A percentile compares a stretch with the other conserved stretches of the same genome.
Evolutionary conservation across 1,140 invertebrate species (phyloP).

Genomic region (Drepana arcuata): DNA sequence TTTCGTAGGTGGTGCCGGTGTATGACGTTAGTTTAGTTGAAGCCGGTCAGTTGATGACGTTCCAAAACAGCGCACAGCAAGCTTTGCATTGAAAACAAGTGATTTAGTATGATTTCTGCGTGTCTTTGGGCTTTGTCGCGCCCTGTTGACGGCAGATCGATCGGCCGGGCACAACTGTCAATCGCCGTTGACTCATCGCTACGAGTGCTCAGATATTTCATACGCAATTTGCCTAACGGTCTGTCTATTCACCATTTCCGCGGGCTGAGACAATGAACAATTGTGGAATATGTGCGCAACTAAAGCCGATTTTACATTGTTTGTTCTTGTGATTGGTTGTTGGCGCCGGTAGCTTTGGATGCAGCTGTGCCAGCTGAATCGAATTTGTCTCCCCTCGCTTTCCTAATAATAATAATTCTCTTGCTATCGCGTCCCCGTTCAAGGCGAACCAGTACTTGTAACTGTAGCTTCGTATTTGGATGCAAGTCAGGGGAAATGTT

Average conservation of each 20-base stretch:
- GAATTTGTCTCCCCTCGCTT: conserved; percentile 1
- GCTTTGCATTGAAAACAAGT: conserved; percentile 23
- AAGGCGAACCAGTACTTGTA: not conserved
- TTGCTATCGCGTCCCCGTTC: not conserved
- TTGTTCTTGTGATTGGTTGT: too few relatives aligned
- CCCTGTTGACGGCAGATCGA: conserved; percentile 49
- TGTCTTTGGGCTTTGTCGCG: conserved; percentile 22
- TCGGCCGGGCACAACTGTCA: conserved; percentile 62
- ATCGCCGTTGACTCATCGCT: conserved; percentile 63
- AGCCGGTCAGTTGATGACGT: conserved; percentile 23
- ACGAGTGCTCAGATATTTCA: conserved; percentile 33
- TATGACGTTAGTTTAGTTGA: conserved; percentile 40
- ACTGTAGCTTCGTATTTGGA: too few relatives aligned
- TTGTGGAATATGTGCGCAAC: conserved; percentile 17
- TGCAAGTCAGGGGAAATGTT: too few relatives aligned
- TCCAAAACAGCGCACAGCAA: conserved; percentile 20
- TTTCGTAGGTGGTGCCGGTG: conserved; percentile 58
- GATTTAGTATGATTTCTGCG: conserved; percentile 18
- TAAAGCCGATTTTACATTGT: too few relatives aligned
- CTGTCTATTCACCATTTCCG: conserved; percentile 18
- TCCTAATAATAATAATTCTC: not conserved
- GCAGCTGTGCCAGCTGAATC: conserved; percentile 10
- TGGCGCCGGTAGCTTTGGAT: too few relatives aligned
- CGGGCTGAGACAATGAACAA: conserved; percentile 10
- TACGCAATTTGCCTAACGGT: conserved; percentile 48